These are phyloP conservation scores for Neosilurus hyrtlii DNA, from an alignment of 2,797 vertebrate species.

Conservation along the genomic window DNA sequence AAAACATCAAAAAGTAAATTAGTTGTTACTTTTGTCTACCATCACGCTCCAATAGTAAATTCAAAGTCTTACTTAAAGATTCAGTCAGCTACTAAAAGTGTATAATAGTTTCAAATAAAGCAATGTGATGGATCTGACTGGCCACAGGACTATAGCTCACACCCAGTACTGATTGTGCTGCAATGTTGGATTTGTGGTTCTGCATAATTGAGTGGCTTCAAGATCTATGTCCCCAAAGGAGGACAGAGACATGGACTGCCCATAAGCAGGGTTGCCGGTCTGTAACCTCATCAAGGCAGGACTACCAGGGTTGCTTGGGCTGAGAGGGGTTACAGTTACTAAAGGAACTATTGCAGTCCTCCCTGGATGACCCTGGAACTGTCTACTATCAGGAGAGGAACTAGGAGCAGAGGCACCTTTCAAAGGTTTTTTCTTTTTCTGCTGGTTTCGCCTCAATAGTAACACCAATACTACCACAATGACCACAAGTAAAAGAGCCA, in stretches of 20 bases:
- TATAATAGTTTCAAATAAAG: not conserved
- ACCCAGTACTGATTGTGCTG: conserved; percentile 88
- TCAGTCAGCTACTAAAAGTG: not conserved
- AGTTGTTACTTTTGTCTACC: not conserved
- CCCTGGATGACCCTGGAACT: conserved; percentile 64
- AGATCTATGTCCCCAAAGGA: conserved; percentile 74
- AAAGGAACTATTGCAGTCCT: conserved; percentile 72
- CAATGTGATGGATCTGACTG: not conserved
- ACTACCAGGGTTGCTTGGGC: conserved; percentile 61
- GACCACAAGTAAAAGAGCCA: conserved; percentile 75
- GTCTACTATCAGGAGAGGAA: conserved; percentile 48
- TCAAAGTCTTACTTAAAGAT: not conserved
- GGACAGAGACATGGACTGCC: conserved; percentile 63
- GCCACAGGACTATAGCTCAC: conserved; percentile 59
- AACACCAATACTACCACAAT: conserved; percentile 70
- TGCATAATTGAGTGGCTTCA: conserved; percentile 74
- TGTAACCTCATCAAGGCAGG: conserved; percentile 56
- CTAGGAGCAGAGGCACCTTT: conserved; percentile 50
- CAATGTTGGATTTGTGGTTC: conserved; percentile 75
- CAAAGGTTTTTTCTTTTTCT: conserved; percentile 68
- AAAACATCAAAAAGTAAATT: not conserved
- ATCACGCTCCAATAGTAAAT: not conserved
- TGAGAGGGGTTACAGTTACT: conserved; percentile 83
- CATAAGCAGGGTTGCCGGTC: conserved; percentile 48
- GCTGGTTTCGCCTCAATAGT: conserved; percentile 73